A percentile compares a stretch with the other conserved stretches of the same genome.
These are phyloP conservation scores for Euproctis similis DNA, from an alignment of 2,888 invertebrate species.

Conservation along the genomic window DNA sequence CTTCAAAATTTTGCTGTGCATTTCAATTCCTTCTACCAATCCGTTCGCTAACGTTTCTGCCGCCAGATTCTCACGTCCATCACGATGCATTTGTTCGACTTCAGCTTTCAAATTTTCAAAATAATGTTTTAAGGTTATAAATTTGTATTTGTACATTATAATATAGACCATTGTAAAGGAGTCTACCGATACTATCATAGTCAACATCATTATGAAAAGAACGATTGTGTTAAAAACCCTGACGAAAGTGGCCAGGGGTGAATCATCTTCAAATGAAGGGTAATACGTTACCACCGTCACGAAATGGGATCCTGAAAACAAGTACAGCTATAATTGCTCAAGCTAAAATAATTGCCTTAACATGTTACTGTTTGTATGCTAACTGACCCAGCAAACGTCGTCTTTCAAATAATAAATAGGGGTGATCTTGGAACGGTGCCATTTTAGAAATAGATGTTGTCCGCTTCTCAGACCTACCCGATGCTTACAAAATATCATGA, in stretches of 20 bases:
- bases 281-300: conserved; percentile 58
- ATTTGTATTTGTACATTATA: conserved; percentile 60
- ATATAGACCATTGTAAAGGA: conserved; percentile 45
- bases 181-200: conserved; percentile 55
- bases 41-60: conserved; percentile 37
- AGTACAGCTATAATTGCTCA: too few species aligned
- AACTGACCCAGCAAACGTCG: too few species aligned
- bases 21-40: conserved; percentile 50
- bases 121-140: conserved; percentile 52
- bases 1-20: conserved; percentile 55
- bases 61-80: conserved; percentile 29
- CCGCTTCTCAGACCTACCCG: too few species aligned
- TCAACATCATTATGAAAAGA: conserved; percentile 41
- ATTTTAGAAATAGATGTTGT: too few species aligned
- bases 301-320: conserved; percentile 53
- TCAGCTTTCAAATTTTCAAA: conserved; percentile 44
- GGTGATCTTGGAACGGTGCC: too few species aligned
- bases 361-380: too few species aligned
- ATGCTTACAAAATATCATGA: too few species aligned
- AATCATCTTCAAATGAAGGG: conserved; percentile 45
- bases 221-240: conserved; percentile 41
- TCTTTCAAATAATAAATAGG: too few species aligned
- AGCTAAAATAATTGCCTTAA: too few species aligned
- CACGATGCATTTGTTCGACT: conserved; percentile 29
- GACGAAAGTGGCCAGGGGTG: conserved; percentile 30